phyloP scores from a whole-genome alignment of 2,888 invertebrate genomes.

The Cephus pygmeus region DNA sequence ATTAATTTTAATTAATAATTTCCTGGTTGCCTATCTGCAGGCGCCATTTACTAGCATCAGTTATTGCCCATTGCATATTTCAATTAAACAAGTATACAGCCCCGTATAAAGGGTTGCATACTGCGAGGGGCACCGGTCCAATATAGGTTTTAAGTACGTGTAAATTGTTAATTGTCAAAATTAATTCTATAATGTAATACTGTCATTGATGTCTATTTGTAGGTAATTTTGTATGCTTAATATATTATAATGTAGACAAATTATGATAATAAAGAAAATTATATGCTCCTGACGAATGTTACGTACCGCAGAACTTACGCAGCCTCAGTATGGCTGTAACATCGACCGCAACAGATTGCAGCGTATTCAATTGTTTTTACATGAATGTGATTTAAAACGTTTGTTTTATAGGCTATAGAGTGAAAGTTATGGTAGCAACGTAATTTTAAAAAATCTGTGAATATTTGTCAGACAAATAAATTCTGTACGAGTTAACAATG shows the following conservation, averaged over 20 bases:
- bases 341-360: not conserved
- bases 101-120: not conserved
- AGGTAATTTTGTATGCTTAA: not conserved
- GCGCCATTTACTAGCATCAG: too few species aligned
- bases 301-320: not conserved
- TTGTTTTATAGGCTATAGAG: not conserved
- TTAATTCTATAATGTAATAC: not conserved
- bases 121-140: not conserved
- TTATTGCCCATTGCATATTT: not conserved
- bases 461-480: not conserved
- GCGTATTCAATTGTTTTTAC: not conserved
- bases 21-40: too few species aligned
- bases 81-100: not conserved
- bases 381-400: not conserved
- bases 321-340: not conserved
- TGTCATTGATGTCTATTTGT: not conserved
- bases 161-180: not conserved
- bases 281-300: not conserved
- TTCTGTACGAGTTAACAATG: conserved; percentile 16
- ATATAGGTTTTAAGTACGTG: not conserved
- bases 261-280: not conserved
- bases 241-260: not conserved
- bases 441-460: not conserved
- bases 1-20: too few species aligned
- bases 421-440: not conserved